Evolutionary conservation across 2,113 vertebrate species (phyloP).

Genomic region (Chionomys nivalis): DNA sequence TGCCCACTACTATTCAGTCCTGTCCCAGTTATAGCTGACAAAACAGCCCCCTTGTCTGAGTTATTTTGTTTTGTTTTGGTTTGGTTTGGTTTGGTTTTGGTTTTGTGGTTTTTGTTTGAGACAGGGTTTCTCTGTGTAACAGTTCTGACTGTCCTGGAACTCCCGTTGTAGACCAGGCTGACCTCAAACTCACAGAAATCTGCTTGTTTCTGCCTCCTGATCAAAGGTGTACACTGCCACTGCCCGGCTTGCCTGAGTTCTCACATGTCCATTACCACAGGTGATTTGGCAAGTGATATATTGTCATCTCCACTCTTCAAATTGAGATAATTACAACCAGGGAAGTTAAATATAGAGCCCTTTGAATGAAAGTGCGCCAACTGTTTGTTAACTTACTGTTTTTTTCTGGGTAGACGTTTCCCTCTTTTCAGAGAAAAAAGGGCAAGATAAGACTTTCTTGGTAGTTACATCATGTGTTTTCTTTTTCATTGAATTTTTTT

Average conservation of each 20-base stretch:
- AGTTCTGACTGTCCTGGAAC: background rate
- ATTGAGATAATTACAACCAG: background rate
- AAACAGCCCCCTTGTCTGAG: background rate
- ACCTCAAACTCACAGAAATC: background rate
- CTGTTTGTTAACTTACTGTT: slow-evolving; percentile 29
- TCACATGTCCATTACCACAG: slow-evolving; percentile 4
- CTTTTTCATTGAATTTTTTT: background rate
- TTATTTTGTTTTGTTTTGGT: background rate
- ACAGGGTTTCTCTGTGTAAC: background rate
- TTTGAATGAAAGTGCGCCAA: slow-evolving; percentile 12
- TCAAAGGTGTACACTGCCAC: background rate
- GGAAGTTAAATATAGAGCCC: background rate
- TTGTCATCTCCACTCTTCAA: slow-evolving; percentile 5
- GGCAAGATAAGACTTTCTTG: background rate
- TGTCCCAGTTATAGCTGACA: background rate
- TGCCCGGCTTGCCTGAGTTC: background rate
- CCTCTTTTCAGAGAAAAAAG: slow-evolving; percentile 49
- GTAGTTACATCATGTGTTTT: background rate
- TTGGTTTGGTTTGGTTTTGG: background rate
- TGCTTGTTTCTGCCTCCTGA: background rate
- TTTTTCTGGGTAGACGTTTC: slow-evolving; percentile 24
- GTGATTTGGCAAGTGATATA: background rate
- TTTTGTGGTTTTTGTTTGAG: background rate
- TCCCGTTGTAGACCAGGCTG: background rate
- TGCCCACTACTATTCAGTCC: background rate